Percentiles rank a stretch among this genome's conserved stretches.
Evolutionary conservation across 2,113 vertebrate genomes (phyloP).

Genomic region (Puntigrus tetrazona): DNA sequence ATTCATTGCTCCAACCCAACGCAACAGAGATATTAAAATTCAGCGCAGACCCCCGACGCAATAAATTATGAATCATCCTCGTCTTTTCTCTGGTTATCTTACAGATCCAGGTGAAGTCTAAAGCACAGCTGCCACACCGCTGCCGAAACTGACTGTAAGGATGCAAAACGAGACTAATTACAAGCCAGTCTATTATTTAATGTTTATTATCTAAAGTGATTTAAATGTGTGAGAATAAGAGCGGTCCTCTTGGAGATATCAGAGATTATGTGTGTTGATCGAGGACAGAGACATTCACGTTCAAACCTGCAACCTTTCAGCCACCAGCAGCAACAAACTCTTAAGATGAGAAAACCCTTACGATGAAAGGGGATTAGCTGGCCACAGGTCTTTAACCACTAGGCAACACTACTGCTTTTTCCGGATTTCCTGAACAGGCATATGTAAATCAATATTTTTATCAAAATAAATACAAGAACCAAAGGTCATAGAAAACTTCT

Average conservation of each 20-base stretch:
- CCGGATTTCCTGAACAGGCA: background rate
- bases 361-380: background rate
- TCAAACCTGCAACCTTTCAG: background rate
- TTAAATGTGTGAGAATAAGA: background rate
- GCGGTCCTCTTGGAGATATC: background rate
- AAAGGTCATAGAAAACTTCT: background rate
- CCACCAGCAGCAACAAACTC: background rate
- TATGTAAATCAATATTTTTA: background rate
- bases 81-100: conserved; percentile 48
- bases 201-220: background rate
- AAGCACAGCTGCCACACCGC: background rate
- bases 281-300: background rate
- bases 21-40: conserved; percentile 51
- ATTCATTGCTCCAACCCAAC: conserved; percentile 20
- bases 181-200: background rate
- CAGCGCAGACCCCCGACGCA: conserved; percentile 41
- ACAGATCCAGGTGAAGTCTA: conserved; percentile 45
- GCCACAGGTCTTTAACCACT: background rate
- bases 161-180: conserved; percentile 4
- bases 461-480: background rate
- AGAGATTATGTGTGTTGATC: background rate
- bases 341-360: background rate
- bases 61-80: conserved; percentile 53
- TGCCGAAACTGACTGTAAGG: background rate
- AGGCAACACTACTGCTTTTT: background rate